Evolutionary conservation across 2,888 invertebrate species (phyloP).

Genomic region (Harmothoe impar): DNA sequence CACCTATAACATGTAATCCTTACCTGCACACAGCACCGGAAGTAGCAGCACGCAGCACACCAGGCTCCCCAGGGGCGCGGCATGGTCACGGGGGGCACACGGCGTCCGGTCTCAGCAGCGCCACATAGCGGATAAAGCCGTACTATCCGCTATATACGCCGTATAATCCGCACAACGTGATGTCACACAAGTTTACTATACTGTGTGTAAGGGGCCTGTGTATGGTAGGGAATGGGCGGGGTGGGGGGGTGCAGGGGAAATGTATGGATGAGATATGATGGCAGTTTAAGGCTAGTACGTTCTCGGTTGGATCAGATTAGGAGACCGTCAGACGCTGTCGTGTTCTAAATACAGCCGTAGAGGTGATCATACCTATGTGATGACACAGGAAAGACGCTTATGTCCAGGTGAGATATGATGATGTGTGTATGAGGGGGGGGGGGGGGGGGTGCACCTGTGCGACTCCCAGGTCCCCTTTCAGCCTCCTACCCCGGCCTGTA

Average conservation of each 20-base stretch:
- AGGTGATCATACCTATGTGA: too few relatives aligned
- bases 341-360: too few relatives aligned
- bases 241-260: not conserved
- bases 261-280: too few relatives aligned
- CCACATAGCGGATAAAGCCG: slow-evolving; percentile 6
- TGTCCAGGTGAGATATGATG: not conserved
- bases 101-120: not conserved
- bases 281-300: too few relatives aligned
- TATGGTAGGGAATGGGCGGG: not conserved
- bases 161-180: too few relatives aligned
- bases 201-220: too few relatives aligned
- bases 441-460: not conserved
- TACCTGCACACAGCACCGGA: not conserved
- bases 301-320: too few relatives aligned
- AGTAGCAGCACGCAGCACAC: not conserved
- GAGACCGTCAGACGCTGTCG: too few relatives aligned
- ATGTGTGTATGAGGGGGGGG: not conserved
- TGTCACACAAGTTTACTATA: too few relatives aligned
- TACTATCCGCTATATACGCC: not conserved
- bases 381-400: too few relatives aligned
- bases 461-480: not conserved
- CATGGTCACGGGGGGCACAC: not conserved
- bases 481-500: not conserved
- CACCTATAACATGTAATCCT: too few relatives aligned
- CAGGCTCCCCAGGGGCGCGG: not conserved